These are phyloP conservation scores for Sibirionetta formosa DNA, from an alignment of 2,797 vertebrate species.

Conservation along the genomic window DNA sequence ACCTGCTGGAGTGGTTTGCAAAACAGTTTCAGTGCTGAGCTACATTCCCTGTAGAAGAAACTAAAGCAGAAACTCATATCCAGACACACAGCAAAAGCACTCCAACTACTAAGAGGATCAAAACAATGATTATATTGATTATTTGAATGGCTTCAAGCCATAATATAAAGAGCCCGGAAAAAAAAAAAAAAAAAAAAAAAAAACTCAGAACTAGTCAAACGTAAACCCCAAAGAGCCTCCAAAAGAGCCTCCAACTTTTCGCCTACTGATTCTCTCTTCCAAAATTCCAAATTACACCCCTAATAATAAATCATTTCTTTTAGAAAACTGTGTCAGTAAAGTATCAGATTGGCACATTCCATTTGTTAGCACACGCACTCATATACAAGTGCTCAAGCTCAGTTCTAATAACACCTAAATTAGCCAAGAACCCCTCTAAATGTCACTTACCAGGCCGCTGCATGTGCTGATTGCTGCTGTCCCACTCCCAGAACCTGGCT, in stretches of 20 bases:
- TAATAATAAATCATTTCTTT: not conserved
- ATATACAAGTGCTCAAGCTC: not conserved
- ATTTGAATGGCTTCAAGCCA: not conserved
- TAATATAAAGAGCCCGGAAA: not conserved
- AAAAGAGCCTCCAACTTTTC: not conserved
- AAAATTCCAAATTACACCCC: not conserved
- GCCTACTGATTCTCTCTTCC: not conserved
- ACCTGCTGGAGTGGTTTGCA: not conserved
- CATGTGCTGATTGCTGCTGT: slow-evolving; percentile 92
- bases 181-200: not conserved
- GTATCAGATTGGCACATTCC: not conserved
- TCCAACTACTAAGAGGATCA: not conserved
- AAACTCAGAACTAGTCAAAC: not conserved
- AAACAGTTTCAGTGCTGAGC: not conserved
- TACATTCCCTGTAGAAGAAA: not conserved
- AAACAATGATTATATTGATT: not conserved
- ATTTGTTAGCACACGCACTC: not conserved
- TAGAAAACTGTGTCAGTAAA: not conserved
- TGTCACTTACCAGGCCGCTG: slow-evolving; percentile 90
- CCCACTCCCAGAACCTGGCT: slow-evolving; percentile 67
- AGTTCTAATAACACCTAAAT: not conserved
- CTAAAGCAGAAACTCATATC: not conserved
- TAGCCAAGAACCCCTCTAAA: not conserved
- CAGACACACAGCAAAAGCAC: not conserved
- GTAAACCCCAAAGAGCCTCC: not conserved